Base-by-base conservation (phyloP, 2,797 vertebrate species). In the Tokudaia tokunoshimensis region DNA sequence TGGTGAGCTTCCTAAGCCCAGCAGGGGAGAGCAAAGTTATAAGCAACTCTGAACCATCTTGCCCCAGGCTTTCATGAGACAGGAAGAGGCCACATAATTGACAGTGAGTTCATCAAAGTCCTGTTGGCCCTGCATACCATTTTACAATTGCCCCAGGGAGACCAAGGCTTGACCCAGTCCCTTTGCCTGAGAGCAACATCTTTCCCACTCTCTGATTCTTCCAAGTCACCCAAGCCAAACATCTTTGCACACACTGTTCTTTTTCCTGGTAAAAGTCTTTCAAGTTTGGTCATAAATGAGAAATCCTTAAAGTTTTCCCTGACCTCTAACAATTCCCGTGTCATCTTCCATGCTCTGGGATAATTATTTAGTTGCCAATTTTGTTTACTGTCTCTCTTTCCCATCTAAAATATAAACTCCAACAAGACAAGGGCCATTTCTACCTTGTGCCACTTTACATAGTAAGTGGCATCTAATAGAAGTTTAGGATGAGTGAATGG, bases 61-160 rank as follows among this genome's bases (percentile, higher is more conserved):
- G 79, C 85, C 93, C n/a, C 70, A 82, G 92, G 91, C 80, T 92
- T 81, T 95, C 50, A 31, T 3, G 3, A 70, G 63, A 61, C 74
- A 57, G 70, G 31, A 79, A 86, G 44, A 89, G n/a, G n/a, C 67
- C 79, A 24, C 11, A 34, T 80, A 83, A 95, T 82, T 95, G 86
- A 67, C 93, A 80, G 52, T 24, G 85, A 96, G 94, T 94, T 94
- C 75, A 86, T 92, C 95, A 93, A 92, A 96, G 89, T 34, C 72
- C 55, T 47, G 11, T 67, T 76, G 75, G 24, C 31, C 65, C 52
- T 24, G 52, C 20, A 26, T 14, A 63, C 31, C 19, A 50, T 63
- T 24, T 63, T 81, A 67, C 47, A 88, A 63, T 63, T 50, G 52
- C 87, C 83, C 89, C 37, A 0, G 0, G 88, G 41, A 91, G 83